Evolutionary conservation across 92 coral and sea anemone genomes (phyloP).

Genomic region (Virgularia gustaviana): DNA sequence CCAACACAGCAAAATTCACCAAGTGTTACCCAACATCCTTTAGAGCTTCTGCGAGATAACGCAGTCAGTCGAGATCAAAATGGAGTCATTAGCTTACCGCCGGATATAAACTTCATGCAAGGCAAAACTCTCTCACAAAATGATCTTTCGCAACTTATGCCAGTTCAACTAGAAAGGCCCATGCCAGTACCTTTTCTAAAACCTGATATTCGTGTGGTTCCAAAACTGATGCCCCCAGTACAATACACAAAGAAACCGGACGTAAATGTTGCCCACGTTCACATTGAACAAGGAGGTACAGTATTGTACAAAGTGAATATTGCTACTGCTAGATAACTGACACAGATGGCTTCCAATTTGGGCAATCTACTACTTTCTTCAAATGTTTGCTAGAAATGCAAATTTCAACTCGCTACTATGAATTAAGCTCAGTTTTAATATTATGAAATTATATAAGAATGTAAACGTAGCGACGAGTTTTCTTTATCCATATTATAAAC

Average conservation of each 20-base stretch:
- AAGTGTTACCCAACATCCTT: no score
- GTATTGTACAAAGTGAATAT: no score
- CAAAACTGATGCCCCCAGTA: constrained; percentile 73
- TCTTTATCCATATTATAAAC: no score
- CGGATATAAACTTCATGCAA: background rate
- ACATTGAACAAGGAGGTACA: constrained; percentile 71
- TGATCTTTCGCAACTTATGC: background rate
- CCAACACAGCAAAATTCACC: no score
- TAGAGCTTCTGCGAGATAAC: no score
- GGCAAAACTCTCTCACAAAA: background rate
- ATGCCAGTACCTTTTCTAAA: constrained; percentile 64
- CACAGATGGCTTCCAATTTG: background rate
- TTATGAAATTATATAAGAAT: no score
- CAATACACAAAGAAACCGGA: constrained; percentile 63
- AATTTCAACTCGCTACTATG: no score
- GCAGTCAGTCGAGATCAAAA: no score
- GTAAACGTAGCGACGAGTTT: no score
- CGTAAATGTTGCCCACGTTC: constrained; percentile 73
- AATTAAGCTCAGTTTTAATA: no score
- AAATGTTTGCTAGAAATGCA: background rate
- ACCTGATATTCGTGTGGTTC: constrained; percentile 65
- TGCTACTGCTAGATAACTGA: no score
- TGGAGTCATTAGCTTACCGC: no score
- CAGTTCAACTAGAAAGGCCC: constrained; percentile 49
- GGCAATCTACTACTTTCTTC: background rate